Evolutionary conservation across 2,888 invertebrate genomes (phyloP).

Genomic region (Pristionchus fissidentatus): DNA sequence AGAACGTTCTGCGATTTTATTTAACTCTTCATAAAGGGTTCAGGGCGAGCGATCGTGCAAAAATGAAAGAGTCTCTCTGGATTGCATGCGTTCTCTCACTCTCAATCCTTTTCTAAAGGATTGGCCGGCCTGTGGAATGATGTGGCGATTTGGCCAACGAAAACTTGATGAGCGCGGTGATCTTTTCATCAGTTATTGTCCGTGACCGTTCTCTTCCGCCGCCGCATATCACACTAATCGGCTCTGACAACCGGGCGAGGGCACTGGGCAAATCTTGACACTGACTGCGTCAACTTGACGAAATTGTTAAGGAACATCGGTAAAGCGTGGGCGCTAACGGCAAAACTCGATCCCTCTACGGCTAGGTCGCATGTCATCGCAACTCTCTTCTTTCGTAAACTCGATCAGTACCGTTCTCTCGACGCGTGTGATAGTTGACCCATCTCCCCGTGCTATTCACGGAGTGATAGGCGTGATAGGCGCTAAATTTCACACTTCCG

Average conservation of each 20-base stretch:
- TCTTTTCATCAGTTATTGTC: not conserved
- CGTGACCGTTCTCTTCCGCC: not conserved
- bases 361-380: not conserved
- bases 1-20: not conserved
- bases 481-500: slow-evolving; percentile 35
- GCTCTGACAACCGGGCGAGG: slow-evolving; percentile 1
- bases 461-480: slow-evolving; percentile 1
- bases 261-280: not conserved
- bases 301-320: not conserved
- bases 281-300: too few relatives aligned
- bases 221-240: not conserved
- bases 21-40: not conserved
- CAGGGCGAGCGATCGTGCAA: not conserved
- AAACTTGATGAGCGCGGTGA: not conserved
- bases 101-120: too few relatives aligned
- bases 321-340: not conserved
- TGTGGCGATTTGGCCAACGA: too few relatives aligned
- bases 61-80: too few relatives aligned
- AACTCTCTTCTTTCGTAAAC: not conserved
- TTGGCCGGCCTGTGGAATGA: too few relatives aligned
- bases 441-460: not conserved
- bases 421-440: slow-evolving; percentile 6
- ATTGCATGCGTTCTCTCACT: too few relatives aligned
- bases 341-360: slow-evolving; percentile 16
- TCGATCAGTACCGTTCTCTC: not conserved